Conservation (phyloP, 2,797 vertebrate species). For the Triplophysa bombifrons region DNA sequence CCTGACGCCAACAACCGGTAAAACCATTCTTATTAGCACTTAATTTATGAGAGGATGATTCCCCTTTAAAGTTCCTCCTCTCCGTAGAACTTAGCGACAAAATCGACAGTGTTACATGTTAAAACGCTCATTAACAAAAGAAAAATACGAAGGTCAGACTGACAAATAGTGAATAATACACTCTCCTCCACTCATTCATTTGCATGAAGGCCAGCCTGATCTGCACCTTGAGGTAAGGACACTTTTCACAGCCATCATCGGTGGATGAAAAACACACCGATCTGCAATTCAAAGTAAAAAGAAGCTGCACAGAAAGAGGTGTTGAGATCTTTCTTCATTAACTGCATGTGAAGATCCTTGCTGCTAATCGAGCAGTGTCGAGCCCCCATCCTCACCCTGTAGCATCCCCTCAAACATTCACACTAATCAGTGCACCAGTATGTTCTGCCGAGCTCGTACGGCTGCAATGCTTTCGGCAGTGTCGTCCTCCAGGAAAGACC, state of each 20-base stretch:
- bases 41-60: conserved; percentile 38
- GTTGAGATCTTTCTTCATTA: not conserved
- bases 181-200: conserved; percentile 29
- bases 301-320: not conserved
- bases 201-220: conserved; percentile 35
- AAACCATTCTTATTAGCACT: conserved; percentile 23
- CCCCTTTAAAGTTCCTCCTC: conserved; percentile 24
- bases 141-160: conserved; percentile 52
- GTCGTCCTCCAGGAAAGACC: conserved; percentile 72
- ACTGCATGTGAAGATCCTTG: conserved; percentile 30
- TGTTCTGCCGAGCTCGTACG: conserved; percentile 64
- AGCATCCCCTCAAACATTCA: conserved; percentile 76
- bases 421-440: conserved; percentile 78
- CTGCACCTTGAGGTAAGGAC: conserved; percentile 35
- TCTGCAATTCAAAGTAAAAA: conserved; percentile 37
- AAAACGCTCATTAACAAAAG: conserved; percentile 37
- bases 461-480: conserved; percentile 25
- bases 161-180: conserved; percentile 43
- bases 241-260: conserved; percentile 6
- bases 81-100: conserved; percentile 11
- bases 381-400: conserved; percentile 51
- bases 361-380: conserved; percentile 60
- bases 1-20: conserved; percentile 42
- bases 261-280: conserved; percentile 18
- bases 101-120: conserved; percentile 16